Evolutionary conservation across 1,140 invertebrate genomes (phyloP), one percentile per base, ranked within the genome.

Genomic region (Papilio polytes): DNA sequence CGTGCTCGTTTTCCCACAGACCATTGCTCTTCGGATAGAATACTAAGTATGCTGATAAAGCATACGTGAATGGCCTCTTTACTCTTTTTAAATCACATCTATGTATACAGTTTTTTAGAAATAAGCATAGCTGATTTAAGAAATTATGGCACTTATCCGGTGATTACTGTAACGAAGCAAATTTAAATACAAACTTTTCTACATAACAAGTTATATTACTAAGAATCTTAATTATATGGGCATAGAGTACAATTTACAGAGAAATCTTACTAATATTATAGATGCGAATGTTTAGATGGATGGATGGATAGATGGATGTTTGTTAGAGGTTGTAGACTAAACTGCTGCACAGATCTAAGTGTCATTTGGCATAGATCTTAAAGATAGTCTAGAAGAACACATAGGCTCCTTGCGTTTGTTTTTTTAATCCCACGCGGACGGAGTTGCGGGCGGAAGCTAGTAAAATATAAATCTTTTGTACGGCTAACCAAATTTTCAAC

Each of bases 41-140:
- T 74, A 74, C 74, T 74, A 74, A 74, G 74, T 74, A 22, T 22
- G 41, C 26, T 74, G 74, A 70, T 70, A 70, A 48, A 48, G 74
- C 74, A 13, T 48, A 44, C 73, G 44, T 74, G 74, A 51, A 36
- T 36, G 63, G 63, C 26, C 63, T 70, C 63, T 70, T 70, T 70
- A 70, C 63, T 70, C 13, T 70, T 31, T 70, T 70, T 31, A 70
- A 36, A 66, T 66, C 63, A 66, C 22, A 7, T 70, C 63, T 70
- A 70, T 15, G 26, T 70, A 70, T 70, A 26, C 13, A 66, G 56
- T 66, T 36, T 36, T 31, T 31, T 18, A 70, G 63, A 36, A 26
- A 31, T 66, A 36, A 70, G 36, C 63, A 26, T 13, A 8, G 63
- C 63, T 70, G 26, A 70, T 70, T 70, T 70, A 6, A 31, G 13